Percentiles rank a stretch among this genome's conserved stretches.
Conservation (phyloP, 2,113 vertebrate genomes). For the Hydrochoerus hydrochaeris region DNA sequence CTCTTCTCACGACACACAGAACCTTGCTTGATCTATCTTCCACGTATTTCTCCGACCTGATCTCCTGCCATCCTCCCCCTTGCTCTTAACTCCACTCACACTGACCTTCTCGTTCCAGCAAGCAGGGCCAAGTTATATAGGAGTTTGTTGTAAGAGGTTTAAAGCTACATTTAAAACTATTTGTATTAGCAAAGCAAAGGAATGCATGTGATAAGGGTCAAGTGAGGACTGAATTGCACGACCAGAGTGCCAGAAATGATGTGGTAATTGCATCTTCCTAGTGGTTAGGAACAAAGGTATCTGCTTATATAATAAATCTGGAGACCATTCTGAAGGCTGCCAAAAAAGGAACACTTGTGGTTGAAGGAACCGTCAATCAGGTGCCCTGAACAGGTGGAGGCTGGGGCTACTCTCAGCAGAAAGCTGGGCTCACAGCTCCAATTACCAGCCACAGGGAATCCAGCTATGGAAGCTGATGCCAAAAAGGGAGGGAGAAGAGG, state of each 20-base stretch:
- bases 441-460: conserved; percentile 58
- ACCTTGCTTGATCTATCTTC: background rate
- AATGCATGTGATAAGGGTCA: background rate
- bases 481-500: conserved; percentile 11
- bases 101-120: background rate
- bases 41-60: background rate
- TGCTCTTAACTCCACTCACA: background rate
- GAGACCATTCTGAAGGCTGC: conserved; percentile 54
- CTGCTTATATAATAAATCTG: conserved; percentile 72
- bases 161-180: background rate
- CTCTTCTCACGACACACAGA: background rate
- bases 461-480: conserved; percentile 28
- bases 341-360: conserved; percentile 64
- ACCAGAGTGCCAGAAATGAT: background rate
- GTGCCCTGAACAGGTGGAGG: conserved; percentile 74
- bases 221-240: background rate
- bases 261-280: background rate
- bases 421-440: conserved; percentile 64
- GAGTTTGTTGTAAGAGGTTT: background rate
- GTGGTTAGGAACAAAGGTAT: background rate
- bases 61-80: background rate
- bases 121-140: background rate
- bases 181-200: background rate
- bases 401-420: background rate
- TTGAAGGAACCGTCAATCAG: conserved; percentile 70